Evolutionary conservation across 2,888 invertebrate genomes (phyloP).

Genomic region (Pharmacophagus antenor): DNA sequence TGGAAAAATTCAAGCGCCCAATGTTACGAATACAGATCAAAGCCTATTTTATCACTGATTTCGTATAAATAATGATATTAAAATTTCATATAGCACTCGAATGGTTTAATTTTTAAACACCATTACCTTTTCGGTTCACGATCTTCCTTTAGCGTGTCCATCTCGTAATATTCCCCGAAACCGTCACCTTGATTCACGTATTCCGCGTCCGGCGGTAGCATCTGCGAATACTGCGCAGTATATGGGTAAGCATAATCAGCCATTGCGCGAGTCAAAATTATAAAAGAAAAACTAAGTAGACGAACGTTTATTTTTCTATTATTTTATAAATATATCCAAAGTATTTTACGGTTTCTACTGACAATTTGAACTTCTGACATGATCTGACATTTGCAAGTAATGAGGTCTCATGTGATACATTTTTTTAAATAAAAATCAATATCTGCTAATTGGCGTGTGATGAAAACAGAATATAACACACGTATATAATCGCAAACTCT

Average conservation of each 20-base stretch:
- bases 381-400: constrained; percentile 4
- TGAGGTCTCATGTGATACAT: not conserved
- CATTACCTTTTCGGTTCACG: constrained; percentile 44
- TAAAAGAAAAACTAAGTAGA: constrained; percentile 35
- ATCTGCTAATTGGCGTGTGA: no score
- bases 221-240: constrained; percentile 47
- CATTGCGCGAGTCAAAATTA: constrained; percentile 49
- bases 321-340: constrained; percentile 34
- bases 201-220: constrained; percentile 46
- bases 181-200: constrained; percentile 70
- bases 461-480: no score
- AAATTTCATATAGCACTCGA: no score
- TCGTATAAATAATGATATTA: no score
- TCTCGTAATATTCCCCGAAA: constrained; percentile 61
- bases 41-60: no score
- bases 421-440: not conserved
- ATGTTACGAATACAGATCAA: no score
- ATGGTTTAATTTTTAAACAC: no score
- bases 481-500: no score
- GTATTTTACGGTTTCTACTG: constrained; percentile 27
- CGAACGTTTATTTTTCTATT: constrained; percentile 35
- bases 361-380: constrained; percentile 28
- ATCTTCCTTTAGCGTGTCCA: constrained; percentile 49
- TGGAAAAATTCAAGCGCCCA: no score
- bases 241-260: constrained; percentile 62